Conservation (phyloP, 2,888 invertebrate species). For the Melieria picta region DNA sequence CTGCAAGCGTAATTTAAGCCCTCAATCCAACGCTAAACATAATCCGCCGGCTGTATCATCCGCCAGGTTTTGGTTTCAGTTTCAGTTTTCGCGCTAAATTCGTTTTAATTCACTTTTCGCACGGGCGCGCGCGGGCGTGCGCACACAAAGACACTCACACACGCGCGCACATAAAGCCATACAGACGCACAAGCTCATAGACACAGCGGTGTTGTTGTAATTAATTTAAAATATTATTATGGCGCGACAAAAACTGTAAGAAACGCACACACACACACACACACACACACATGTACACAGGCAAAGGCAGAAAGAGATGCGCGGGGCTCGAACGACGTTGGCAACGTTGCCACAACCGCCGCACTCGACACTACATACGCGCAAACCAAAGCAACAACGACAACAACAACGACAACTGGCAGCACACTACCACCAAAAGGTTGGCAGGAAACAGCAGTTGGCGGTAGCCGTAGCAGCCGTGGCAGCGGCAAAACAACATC, state of each 20-base stretch:
- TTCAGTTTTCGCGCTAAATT: slow-evolving; percentile 50
- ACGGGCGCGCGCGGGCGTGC: slow-evolving; percentile 44
- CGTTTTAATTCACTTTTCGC: slow-evolving; percentile 59
- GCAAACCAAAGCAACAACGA: neutral
- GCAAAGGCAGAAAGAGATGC: neutral
- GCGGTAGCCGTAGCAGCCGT: neutral
- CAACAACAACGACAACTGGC: slow-evolving; percentile 13
- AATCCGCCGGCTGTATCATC: neutral
- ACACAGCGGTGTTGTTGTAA: slow-evolving; percentile 50
- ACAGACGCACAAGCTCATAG: slow-evolving; percentile 2
- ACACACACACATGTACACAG: slow-evolving; percentile 27
- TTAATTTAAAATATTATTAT: slow-evolving; percentile 63
- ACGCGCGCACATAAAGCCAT: neutral
- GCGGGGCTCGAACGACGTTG: neutral
- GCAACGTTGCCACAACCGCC: slow-evolving; percentile 11
- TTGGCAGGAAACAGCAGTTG: neutral
- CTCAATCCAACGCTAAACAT: neutral
- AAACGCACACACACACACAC: slow-evolving; percentile 11
- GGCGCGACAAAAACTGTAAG: slow-evolving; percentile 36
- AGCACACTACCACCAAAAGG: slow-evolving; percentile 9
- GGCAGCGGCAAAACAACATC: slow-evolving; percentile 11
- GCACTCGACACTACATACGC: neutral
- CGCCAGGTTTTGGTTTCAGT: slow-evolving; percentile 5
- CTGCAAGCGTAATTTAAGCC: neutral
- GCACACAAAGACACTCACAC: slow-evolving; percentile 34